Base-by-base conservation (phyloP, 2,113 vertebrate genomes). In the Cranoglanis bouderius region DNA sequence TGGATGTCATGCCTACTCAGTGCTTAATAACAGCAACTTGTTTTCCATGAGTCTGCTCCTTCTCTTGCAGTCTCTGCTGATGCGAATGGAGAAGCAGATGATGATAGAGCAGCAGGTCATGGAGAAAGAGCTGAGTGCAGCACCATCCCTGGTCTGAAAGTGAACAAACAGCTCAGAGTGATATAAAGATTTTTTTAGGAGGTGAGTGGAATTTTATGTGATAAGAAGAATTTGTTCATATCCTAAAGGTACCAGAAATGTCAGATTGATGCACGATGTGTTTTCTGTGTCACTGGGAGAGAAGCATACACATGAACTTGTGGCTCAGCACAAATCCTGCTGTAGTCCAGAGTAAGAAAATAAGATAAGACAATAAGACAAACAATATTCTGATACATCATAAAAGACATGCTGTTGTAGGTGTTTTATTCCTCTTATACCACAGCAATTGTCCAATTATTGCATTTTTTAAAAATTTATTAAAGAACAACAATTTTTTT, bases 11-110 rank as follows among this genome's bases (percentile, higher is more conserved):
- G 18, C n/a, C 43, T 51, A 51, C 6, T 84, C 35, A 53, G n/a
- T 21, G 24, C 67, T 26, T 81, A 63, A 82, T 43, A 61, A 83
- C 32, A 83, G 5, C 32, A 16, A 84, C 24, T n/a, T 43, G 14
- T 6, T 84, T 46, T 63, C 26, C 38, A 65, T 59, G 53, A 59
- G 75, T 26, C 86, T 49, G 75, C 35, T 49, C 32, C 59, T 43
- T 72, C 24, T 55, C 40, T 38, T 26, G 67, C 29, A 80, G 84
- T 63, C 46, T 18, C n/a, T 26, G n/a, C 80, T 89, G 81, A 55
- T 86, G 49, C 87, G 87, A 40, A 32, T 83, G 78, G 84, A 90
- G 80, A 46, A 59, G 63, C 85, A 83, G 85, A 61, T 87, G 85
- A 87, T 63, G 85, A 29, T 59, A 72, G 81, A 84, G 61, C 70